phyloP scores from a whole-genome alignment of 2,113 vertebrate species.

The Ariopsis seemanni region DNA sequence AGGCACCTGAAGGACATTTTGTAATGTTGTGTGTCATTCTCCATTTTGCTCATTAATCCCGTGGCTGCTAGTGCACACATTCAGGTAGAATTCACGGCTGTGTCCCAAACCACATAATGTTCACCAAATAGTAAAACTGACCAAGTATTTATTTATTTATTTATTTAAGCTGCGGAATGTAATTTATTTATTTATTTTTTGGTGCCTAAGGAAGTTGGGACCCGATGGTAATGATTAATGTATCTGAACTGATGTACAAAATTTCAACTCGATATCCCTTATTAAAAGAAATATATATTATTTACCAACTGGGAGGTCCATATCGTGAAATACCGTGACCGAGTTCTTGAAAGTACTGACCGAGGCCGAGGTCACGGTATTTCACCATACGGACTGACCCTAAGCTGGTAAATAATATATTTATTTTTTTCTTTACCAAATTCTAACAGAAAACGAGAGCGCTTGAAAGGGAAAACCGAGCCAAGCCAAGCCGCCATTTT shows the following conservation, averaged over 20 bases:
- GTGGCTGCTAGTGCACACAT: background rate
- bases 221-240: background rate
- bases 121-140: background rate
- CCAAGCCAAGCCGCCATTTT: no score
- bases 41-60: background rate
- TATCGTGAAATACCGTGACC: no score
- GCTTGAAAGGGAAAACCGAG: no score
- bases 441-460: no score
- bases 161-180: background rate
- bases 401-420: no score
- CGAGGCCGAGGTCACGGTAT: no score
- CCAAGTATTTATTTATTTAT: background rate
- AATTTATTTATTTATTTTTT: background rate
- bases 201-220: background rate
- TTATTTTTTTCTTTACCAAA: no score
- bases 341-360: no score
- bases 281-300: background rate
- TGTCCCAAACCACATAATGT: background rate
- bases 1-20: background rate
- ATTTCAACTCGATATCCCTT: background rate
- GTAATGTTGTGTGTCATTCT: background rate
- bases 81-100: background rate
- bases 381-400: no score
- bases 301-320: no score
- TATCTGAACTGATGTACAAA: background rate